A percentile compares a stretch with the other conserved stretches of the same genome.
These are phyloP conservation scores for Nomada ruficornis DNA, from an alignment of 2,888 invertebrate genomes.

Conservation along the genomic window DNA sequence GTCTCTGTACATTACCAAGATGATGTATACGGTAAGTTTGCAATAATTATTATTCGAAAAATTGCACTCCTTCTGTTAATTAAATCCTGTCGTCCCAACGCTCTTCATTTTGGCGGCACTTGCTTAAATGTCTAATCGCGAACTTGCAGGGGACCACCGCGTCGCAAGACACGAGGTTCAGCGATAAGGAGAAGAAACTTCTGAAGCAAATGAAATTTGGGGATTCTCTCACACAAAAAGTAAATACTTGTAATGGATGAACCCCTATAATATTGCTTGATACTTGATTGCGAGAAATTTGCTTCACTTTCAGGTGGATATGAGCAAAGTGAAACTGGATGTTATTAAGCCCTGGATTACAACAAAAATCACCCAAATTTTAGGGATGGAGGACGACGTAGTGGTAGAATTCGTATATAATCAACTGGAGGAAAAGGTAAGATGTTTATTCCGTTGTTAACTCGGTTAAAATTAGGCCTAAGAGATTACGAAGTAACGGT, in stretches of 20 bases:
- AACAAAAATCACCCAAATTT: slow-evolving; percentile 96
- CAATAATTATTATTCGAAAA: not conserved
- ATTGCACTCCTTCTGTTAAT: not conserved
- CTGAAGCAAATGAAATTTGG: slow-evolving; percentile 99
- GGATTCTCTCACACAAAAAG: slow-evolving; percentile 96
- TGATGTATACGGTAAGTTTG: slow-evolving; percentile 85
- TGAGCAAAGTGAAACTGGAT: slow-evolving; percentile 99
- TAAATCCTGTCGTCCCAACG: too few species aligned
- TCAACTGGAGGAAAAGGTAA: slow-evolving; percentile 97
- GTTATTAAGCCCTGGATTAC: slow-evolving; percentile 99
- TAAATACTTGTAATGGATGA: slow-evolving; percentile 78
- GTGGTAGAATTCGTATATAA: slow-evolving; percentile 99
- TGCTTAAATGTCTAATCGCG: slow-evolving; percentile 46
- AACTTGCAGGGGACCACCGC: slow-evolving; percentile 95
- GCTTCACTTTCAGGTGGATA: slow-evolving; percentile 91
- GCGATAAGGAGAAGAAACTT: slow-evolving; percentile 99
- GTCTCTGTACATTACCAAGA: slow-evolving; percentile 74
- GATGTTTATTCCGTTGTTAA: slow-evolving; percentile 60
- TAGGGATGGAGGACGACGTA: slow-evolving; percentile 99
- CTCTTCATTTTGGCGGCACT: too few species aligned
- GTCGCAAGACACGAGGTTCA: slow-evolving; percentile 99
- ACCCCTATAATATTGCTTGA: not conserved
- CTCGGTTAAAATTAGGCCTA: slow-evolving; percentile 51
- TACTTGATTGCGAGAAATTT: not conserved
- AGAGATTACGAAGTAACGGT: slow-evolving; percentile 46